Base-by-base conservation (phyloP, 2,797 vertebrate genomes). In the Ctenosaura bakeri region DNA sequence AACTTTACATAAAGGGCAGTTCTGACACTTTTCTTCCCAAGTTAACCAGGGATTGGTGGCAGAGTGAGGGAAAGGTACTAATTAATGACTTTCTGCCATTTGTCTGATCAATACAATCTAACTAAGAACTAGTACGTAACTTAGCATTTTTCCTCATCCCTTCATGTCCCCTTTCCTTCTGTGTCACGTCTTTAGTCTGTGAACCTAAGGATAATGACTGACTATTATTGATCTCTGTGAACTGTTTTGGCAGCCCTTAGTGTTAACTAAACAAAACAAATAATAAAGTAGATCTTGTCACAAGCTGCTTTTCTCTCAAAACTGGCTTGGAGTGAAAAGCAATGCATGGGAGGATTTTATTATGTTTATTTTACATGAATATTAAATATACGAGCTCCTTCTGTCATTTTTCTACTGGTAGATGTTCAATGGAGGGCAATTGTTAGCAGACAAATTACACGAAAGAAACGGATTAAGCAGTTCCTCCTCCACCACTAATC, bases 1-100 rank as follows among this genome's bases (percentile, higher is more conserved):
- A 77, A 86, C 32, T 52, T 13, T 79, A n/a, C 76, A 22, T n/a
- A 64, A 87, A 79, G 77, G 86, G 18, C 46, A 79, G 29, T 29
- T 79, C 62, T 50, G 1, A 20, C 13, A 32, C 50, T 69, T 13
- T 46, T 69, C 38, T 69, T 46, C 38, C 38, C 46, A 7, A 32
- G 62, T 13, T 35, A 38, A 83, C 54, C 52, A 32, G 62, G 24
- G 76, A 84, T 52, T 66, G n/a, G n/a, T n/a, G 24, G 7, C 24
- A 29, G 13, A 80, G 22, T 83, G 14, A 42, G 26, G 38, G 54
- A 29, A 24, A 29, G 46, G 24, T 32, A 2, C 38, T 83, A 42
- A 24, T 66, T 46, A 66, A 16, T 42, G 6, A 22, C 12, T 83
- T 83, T 56, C 59, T 66, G 14, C 26, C 14, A 46, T 66, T 83